Conservation (phyloP, 2,888 invertebrate species). For the Plebejus anna region DNA sequence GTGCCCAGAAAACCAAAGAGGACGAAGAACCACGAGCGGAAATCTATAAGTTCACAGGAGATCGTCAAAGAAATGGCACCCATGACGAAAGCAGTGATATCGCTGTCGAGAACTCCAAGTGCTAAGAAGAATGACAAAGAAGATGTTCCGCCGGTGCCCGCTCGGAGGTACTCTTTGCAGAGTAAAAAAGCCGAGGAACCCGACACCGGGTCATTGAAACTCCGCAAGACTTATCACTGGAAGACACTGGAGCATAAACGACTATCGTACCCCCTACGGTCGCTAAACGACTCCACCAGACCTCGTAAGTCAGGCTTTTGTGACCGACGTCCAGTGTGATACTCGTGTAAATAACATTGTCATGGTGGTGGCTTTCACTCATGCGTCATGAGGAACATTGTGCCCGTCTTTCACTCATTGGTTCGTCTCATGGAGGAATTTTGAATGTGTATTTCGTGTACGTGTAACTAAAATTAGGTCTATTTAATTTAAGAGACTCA, state of each 20-base stretch:
- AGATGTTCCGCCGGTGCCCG: slow-evolving; percentile 47
- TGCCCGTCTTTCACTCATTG: slow-evolving; percentile 16
- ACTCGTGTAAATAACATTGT: slow-evolving; percentile 56
- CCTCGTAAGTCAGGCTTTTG: slow-evolving; percentile 69
- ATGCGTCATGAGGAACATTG: neutral
- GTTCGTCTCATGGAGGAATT: slow-evolving; percentile 10
- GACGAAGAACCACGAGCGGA: slow-evolving; percentile 51
- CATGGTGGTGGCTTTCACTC: slow-evolving; percentile 37
- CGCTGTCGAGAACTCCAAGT: slow-evolving; percentile 63
- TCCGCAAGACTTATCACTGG: slow-evolving; percentile 64
- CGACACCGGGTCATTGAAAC: slow-evolving; percentile 58
- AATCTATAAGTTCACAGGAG: slow-evolving; percentile 35
- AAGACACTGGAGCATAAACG: slow-evolving; percentile 71
- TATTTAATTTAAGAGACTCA: neutral
- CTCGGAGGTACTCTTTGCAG: slow-evolving; percentile 62
- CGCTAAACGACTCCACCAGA: slow-evolving; percentile 61
- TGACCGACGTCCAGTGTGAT: slow-evolving; percentile 48
- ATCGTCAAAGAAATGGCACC: slow-evolving; percentile 50
- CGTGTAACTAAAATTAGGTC: slow-evolving; percentile 5
- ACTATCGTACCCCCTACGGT: slow-evolving; percentile 66
- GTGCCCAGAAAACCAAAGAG: slow-evolving; percentile 66
- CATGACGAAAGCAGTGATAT: slow-evolving; percentile 64
- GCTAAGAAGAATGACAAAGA: slow-evolving; percentile 57
- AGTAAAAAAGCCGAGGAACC: slow-evolving; percentile 49
- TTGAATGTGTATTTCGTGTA: neutral